These are phyloP conservation scores for Oryzias javanicus DNA, from an alignment of 2,113 vertebrate species.

Conservation along the genomic window DNA sequence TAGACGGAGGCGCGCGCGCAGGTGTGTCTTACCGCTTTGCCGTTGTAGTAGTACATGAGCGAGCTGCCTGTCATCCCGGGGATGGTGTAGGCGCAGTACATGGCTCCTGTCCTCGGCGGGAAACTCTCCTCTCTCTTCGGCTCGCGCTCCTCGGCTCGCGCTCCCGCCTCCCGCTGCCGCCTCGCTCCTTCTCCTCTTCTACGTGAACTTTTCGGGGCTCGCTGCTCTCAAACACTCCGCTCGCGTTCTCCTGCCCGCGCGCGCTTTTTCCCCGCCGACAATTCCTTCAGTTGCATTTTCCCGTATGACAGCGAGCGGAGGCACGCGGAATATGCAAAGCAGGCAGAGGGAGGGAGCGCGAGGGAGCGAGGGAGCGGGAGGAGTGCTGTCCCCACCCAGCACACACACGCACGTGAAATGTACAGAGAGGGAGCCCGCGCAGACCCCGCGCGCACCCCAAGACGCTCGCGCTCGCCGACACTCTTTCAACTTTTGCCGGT, in stretches of 20 bases:
- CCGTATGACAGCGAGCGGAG: conserved; percentile 90
- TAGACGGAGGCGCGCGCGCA: conserved; percentile 55
- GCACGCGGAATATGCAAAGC: conserved; percentile 94
- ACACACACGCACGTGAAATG: conserved; percentile 12
- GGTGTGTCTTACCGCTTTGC: conserved; percentile 88
- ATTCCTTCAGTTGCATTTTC: conserved; percentile 97
- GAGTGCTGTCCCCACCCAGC: conserved; percentile 54
- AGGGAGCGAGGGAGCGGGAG: conserved; percentile 49
- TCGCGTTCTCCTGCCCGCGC: conserved; percentile 72
- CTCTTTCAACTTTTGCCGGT: conserved; percentile 77
- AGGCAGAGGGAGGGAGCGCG: conserved; percentile 79
- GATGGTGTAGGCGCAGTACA: conserved; percentile 97
- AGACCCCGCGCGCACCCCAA: conserved; percentile 4
- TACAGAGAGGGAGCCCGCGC: background rate
- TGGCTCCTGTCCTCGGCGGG: conserved; percentile 65
- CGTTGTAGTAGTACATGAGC: conserved; percentile 96
- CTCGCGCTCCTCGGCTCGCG: conserved; percentile 6
- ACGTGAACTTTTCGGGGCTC: conserved; percentile 76
- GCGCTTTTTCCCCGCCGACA: conserved; percentile 88
- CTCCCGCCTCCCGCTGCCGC: conserved; percentile 27
- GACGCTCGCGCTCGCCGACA: conserved; percentile 36
- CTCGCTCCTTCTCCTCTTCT: conserved; percentile 36
- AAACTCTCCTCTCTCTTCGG: conserved; percentile 10
- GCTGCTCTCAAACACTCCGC: conserved; percentile 77
- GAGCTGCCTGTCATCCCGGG: conserved; percentile 91